phyloP scores from a whole-genome alignment of 1,140 invertebrate species.

The Drosophila rhopaloa region DNA sequence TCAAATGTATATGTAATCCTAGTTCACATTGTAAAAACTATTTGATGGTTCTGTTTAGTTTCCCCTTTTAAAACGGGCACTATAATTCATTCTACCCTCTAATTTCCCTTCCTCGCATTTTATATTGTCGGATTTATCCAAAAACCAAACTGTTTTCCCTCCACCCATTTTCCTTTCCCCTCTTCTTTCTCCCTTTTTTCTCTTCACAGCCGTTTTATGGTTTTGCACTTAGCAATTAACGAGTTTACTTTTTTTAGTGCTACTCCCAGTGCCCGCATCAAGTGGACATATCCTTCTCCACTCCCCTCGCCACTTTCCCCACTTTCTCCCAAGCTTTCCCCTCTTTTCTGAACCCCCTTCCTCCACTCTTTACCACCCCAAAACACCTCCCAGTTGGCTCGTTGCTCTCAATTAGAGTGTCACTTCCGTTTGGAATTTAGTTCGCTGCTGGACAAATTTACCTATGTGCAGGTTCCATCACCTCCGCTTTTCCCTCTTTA shows the following conservation, averaged over 20 bases:
- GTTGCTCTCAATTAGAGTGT: slow-evolving; percentile 67
- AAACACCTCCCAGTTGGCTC: slow-evolving; percentile 60
- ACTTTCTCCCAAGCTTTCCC: too few relatives aligned
- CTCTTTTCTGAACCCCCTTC: not conserved
- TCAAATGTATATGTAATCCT: too few relatives aligned
- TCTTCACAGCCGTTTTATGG: slow-evolving; percentile 56
- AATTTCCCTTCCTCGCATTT: not conserved
- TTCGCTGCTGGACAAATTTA: slow-evolving; percentile 66
- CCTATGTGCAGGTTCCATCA: slow-evolving; percentile 49
- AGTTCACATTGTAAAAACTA: too few relatives aligned
- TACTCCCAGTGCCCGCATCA: slow-evolving; percentile 48
- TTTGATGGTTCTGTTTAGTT: not conserved
- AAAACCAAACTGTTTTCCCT: slow-evolving; percentile 3
- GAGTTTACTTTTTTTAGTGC: slow-evolving; percentile 68
- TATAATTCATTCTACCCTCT: slow-evolving; percentile 1
- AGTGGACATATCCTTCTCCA: slow-evolving; percentile 37
- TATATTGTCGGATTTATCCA: slow-evolving; percentile 2
- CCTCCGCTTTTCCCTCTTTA: slow-evolving; percentile 1
- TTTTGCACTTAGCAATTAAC: slow-evolving; percentile 76
- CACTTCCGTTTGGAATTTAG: slow-evolving; percentile 59
- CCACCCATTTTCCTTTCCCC: not conserved
- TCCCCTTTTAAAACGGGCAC: not conserved
- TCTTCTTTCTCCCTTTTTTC: not conserved
- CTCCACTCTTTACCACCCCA: slow-evolving; percentile 3
- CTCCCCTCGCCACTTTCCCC: not conserved